phyloP scores from a whole-genome alignment of 2,797 vertebrate genomes.

The Sebastes cheni region DNA sequence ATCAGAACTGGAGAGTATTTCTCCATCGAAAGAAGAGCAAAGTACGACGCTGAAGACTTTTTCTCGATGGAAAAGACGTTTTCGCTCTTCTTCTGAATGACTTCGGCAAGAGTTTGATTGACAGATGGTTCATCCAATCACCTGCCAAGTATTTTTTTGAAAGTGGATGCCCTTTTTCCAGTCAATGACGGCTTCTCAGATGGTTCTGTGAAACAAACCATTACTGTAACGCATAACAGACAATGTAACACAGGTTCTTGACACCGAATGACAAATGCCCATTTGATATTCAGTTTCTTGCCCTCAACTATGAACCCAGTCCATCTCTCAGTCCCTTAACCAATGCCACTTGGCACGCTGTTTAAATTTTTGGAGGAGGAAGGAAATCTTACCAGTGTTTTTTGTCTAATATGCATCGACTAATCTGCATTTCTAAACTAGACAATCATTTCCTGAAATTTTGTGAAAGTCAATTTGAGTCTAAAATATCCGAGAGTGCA shows the following conservation, averaged over 20 bases:
- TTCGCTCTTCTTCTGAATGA: fast-evolving
- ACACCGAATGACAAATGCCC: background rate
- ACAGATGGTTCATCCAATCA: too few species aligned
- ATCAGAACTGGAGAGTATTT: background rate
- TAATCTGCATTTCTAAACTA: conserved; percentile 20
- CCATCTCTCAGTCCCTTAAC: background rate
- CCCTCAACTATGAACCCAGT: background rate
- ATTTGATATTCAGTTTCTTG: background rate
- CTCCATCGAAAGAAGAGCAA: background rate
- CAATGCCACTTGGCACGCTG: background rate
- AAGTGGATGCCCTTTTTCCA: too few species aligned
- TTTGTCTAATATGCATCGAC: background rate
- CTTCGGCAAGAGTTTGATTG: background rate
- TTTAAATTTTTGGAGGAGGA: background rate
- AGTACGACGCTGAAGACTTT: fast-evolving
- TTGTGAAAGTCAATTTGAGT: background rate
- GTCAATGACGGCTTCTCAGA: too few species aligned
- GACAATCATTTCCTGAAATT: background rate
- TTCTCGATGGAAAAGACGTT: background rate
- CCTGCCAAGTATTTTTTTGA: too few species aligned
- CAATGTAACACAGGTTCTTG: background rate
- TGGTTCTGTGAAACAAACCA: too few species aligned
- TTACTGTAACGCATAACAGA: background rate
- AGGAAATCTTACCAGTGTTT: background rate
- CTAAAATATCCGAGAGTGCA: background rate